These are phyloP conservation scores for Epinotia brunnichana DNA, from an alignment of 2,888 invertebrate species.

Conservation along the genomic window DNA sequence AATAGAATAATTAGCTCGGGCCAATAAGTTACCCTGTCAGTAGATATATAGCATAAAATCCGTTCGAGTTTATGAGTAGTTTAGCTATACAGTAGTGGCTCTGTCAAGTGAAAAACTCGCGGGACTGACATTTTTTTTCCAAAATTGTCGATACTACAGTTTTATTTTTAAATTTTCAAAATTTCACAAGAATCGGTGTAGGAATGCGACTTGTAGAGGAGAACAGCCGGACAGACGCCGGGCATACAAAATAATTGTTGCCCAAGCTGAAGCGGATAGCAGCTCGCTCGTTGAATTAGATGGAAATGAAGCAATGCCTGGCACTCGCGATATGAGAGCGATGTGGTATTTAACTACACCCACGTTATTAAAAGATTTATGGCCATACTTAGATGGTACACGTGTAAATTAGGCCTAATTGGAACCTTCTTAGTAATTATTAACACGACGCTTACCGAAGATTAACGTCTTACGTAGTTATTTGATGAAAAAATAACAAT, in stretches of 20 bases:
- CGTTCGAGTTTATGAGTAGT: neutral
- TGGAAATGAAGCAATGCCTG: conserved; percentile 14
- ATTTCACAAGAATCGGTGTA: no score
- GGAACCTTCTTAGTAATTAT: conserved; percentile 26
- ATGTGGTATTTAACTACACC: conserved; percentile 26
- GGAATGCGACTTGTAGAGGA: no score
- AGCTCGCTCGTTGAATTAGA: neutral
- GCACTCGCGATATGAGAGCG: conserved; percentile 17
- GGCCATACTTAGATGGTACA: conserved; percentile 15
- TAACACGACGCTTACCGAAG: conserved; percentile 9
- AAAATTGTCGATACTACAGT: no score
- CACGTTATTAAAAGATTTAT: conserved; percentile 31
- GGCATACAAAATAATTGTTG: no score
- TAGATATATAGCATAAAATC: neutral
- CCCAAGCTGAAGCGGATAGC: no score
- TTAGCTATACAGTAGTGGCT: neutral
- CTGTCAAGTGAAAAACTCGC: no score
- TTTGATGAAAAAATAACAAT: conserved; percentile 25
- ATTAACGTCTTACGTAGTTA: conserved; percentile 13
- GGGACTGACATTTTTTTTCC: no score
- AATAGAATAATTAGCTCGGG: neutral
- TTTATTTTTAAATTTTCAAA: no score
- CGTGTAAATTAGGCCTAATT: conserved; percentile 24
- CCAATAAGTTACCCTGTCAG: neutral
- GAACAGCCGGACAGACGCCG: no score